Evolutionary conservation across 2,888 invertebrate species (phyloP).

Genomic region (Globia sparganii): DNA sequence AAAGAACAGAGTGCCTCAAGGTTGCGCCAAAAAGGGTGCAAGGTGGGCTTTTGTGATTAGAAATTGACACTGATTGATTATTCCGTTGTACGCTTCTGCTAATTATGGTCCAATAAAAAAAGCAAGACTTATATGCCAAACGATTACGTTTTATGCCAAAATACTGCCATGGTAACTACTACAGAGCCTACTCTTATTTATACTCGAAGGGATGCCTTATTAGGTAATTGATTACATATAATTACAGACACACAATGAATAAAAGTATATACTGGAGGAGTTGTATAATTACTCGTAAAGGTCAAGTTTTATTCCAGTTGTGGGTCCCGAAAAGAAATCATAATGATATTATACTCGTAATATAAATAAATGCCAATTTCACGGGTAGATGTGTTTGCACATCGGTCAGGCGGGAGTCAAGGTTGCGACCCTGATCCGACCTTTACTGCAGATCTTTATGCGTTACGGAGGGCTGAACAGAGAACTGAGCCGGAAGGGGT

Average conservation of each 20-base stretch:
- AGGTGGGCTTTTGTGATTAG: not conserved
- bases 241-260: not conserved
- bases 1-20: not conserved
- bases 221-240: not conserved
- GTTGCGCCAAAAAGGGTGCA: not conserved
- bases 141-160: not conserved
- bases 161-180: not conserved
- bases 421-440: constrained; percentile 46
- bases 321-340: not conserved
- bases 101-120: not conserved
- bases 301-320: constrained; percentile 18
- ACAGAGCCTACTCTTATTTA: not conserved
- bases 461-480: constrained; percentile 24
- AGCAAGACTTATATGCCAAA: not conserved
- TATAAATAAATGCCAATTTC: constrained; percentile 25
- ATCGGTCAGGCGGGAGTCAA: constrained; percentile 43
- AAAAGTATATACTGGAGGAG: not conserved
- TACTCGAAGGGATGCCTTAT: not conserved
- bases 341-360: too few relatives aligned
- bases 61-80: not conserved
- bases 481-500: constrained; percentile 33
- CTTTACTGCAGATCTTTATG: constrained; percentile 52
- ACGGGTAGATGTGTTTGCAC: constrained; percentile 33
- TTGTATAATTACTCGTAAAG: not conserved
- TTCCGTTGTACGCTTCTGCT: not conserved